Evolutionary conservation across 2,797 vertebrate species (phyloP).

Genomic region (Toxotes lorentzi): DNA sequence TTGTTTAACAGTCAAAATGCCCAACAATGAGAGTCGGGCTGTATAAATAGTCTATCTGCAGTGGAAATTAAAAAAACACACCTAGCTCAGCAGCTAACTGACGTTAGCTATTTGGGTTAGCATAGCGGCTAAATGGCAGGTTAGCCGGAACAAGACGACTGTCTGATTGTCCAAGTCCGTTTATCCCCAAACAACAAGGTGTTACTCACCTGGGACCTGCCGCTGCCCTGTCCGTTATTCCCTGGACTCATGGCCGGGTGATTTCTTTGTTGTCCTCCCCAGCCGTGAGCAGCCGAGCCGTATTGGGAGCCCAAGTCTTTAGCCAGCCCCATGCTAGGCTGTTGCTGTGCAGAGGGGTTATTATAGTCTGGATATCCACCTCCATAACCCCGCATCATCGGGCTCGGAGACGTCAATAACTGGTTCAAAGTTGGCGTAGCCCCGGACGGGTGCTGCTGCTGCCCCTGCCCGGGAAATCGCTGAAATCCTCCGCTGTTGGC

Average conservation of each 20-base stretch:
- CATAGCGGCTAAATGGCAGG: conserved; percentile 41
- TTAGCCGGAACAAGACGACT: conserved; percentile 10
- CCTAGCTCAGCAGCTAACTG: conserved; percentile 19
- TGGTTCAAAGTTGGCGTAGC: conserved; percentile 95
- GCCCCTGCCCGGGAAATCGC: conserved; percentile 82
- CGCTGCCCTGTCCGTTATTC: conserved; percentile 82
- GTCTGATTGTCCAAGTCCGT: not conserved
- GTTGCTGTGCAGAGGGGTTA: conserved; percentile 81
- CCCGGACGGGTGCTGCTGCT: conserved; percentile 90
- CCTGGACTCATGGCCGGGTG: conserved; percentile 92
- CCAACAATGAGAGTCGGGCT: not conserved
- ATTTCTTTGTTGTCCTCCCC: conserved; percentile 91
- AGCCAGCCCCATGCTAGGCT: conserved; percentile 82
- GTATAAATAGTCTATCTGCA: conserved; percentile 28
- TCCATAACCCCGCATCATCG: conserved; percentile 92
- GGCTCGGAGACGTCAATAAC: conserved; percentile 92
- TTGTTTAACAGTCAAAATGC: not conserved
- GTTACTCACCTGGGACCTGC: conserved; percentile 89
- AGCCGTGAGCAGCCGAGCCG: conserved; percentile 87
- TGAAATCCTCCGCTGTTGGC: conserved; percentile 84
- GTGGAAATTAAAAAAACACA: conserved; percentile 8
- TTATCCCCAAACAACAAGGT: not conserved
- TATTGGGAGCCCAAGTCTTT: conserved; percentile 91
- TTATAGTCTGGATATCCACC: conserved; percentile 90
- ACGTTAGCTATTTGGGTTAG: conserved; percentile 45